Base-by-base conservation (phyloP, 2,888 invertebrate genomes). In the Mantis religiosa region DNA sequence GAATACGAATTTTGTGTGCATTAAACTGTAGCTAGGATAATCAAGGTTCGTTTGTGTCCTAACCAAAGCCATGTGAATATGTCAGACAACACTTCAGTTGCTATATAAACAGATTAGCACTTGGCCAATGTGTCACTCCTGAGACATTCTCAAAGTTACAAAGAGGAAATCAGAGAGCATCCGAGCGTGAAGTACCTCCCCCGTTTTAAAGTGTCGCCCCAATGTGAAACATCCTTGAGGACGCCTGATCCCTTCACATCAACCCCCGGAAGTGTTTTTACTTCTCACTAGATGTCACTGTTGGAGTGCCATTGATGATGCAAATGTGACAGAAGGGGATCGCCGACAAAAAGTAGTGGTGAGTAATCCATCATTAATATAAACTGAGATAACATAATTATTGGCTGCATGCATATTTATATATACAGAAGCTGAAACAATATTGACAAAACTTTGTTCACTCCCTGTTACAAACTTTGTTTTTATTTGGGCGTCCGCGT, bases 331-430 rank as follows among this genome's bases (percentile, higher is more conserved):
- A 25, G 54, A 71, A 71, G 54, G 54, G 54, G 54, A 71, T 25
- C 25, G 54, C 54, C 54, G 85, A 85, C 47, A 85, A 85, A 85
- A 28, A 14, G n/a, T 14, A 85, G 41, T 85, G 34, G 30, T 27
- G 27, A 87, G 30, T 82, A 82, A 87, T 87, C 82, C 41, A 41
- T 34, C 87, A 87, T 82, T 87, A 87, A 87, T 87, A 82, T 82
- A 87, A 87, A 87, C 87, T 87, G 82, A 34, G 41, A 87, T 87
- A 87, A 87, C 82, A 87, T 82, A 87, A 87, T 87, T 87, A 87
- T 87, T 87, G 25, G 25, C 54, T 71, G 20, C 54, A 71, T 71
- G 54, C 54, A 71, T 71, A 71, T 71, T 71, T 71, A 71, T 71
- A n/a, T n/a, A 15, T 20, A 3, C 54, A 71, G 15, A 25, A 71